Evolutionary conservation across 2,113 vertebrate species (phyloP), one percentile per base, ranked within the genome.

Genomic region (Upupa epops): DNA sequence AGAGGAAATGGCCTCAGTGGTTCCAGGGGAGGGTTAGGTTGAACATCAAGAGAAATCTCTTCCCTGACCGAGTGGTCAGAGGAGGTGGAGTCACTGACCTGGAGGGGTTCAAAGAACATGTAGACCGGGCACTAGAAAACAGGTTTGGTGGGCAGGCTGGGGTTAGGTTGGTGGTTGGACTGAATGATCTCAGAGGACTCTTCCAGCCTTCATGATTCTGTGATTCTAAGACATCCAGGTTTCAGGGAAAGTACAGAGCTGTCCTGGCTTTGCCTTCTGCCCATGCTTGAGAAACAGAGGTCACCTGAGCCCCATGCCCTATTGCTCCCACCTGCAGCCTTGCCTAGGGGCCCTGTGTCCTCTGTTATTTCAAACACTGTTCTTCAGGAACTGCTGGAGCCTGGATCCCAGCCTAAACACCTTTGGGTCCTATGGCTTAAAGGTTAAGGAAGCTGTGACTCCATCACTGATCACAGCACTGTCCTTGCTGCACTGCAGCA

Each of bases 391-490:
- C 59, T 75, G 56, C 70, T 83, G 63, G 74, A 90, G 58, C 46
- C 91, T 90, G 91, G 51, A 79, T 76, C 26, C 31, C 82, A 72
- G 86, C 92, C 86, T 17, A 11, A 45, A 52, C 84, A 48, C 61
- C 83, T 71, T 52, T 72, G 65, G 46, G 40, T 46, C 58, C 87
- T 21, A 28, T 58, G 78, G 32, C 36, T 18, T 64, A 58, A 16
- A 31, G 61, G 78, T 49, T 32, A 18, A 74, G 76, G 56, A 46
- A 65, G 58, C 40, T 66, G 54, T 55, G 40, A 52, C 54, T 56
- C 56, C 4, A 0, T 71, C 56, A 19, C 34, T 56, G 83, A 58
- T 86, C 22, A 32, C 72, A 80, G 73, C 73, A 21, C 26, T 0
- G 0, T 19, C 68, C 68, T 72, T 2, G 2, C 19, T 1, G 3